Conservation (phyloP, 2,888 invertebrate species). For the Acleris holmiana region DNA sequence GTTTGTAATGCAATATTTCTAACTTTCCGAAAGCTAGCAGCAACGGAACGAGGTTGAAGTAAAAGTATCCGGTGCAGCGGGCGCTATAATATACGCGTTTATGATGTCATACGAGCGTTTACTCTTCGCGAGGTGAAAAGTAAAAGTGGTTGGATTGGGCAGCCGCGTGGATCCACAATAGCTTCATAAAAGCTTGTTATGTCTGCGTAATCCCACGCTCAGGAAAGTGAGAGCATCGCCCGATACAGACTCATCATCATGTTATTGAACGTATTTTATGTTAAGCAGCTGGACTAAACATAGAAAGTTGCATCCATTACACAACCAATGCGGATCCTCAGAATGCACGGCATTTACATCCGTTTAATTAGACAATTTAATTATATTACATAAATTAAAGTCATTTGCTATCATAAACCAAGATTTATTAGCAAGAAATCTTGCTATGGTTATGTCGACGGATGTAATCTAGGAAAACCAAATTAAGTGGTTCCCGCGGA, state of each 20-base stretch:
- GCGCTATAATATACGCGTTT: constrained; percentile 17
- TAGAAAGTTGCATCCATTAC: constrained; percentile 36
- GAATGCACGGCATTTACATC: constrained; percentile 21
- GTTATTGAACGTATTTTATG: constrained; percentile 37
- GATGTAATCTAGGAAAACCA: background rate
- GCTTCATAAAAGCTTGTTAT: constrained; percentile 63
- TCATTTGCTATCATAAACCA: constrained; percentile 18
- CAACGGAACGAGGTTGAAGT: constrained; percentile 24
- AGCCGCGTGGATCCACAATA: constrained; percentile 56
- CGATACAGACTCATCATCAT: constrained; percentile 42
- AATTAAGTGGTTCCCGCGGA: background rate
- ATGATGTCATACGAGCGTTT: constrained; percentile 57
- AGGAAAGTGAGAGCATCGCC: constrained; percentile 73
- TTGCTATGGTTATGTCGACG: background rate
- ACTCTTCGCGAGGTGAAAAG: constrained; percentile 62
- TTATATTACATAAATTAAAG: constrained; percentile 20
- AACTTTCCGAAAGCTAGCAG: constrained; percentile 15
- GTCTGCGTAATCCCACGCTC: constrained; percentile 56
- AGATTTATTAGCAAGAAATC: constrained; percentile 3
- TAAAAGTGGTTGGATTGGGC: constrained; percentile 78
- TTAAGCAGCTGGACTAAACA: constrained; percentile 16
- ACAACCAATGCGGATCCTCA: constrained; percentile 13
- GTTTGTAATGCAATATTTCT: background rate
- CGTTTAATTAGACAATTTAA: constrained; percentile 20
- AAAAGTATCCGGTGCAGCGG: constrained; percentile 34